Conservation (phyloP, 2,888 invertebrate genomes). For the Cantharis flavilabris region DNA sequence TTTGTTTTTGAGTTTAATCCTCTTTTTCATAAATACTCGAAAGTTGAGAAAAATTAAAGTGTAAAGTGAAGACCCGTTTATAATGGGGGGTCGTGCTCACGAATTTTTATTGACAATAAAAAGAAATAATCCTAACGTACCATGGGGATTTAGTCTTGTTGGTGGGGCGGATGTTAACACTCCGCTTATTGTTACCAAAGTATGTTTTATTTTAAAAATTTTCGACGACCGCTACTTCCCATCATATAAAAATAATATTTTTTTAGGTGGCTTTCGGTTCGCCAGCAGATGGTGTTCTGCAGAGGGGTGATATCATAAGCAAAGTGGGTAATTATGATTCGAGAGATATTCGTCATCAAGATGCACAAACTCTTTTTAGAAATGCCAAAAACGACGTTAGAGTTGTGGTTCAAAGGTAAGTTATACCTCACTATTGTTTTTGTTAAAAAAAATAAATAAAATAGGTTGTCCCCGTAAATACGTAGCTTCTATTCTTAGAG, state of each 20-base stretch:
- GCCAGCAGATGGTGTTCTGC: conserved; percentile 82
- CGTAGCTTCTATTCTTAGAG: not conserved
- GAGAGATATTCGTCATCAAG: conserved; percentile 84
- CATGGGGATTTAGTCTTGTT: conserved; percentile 87
- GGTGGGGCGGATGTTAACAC: conserved; percentile 86
- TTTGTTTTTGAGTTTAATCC: not conserved
- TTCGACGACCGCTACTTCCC: not conserved
- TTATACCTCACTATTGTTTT: not conserved
- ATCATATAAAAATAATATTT: conserved; percentile 1
- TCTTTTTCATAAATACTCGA: not conserved
- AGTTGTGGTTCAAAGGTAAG: conserved; percentile 81
- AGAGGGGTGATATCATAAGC: conserved; percentile 87
- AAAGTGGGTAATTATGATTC: conserved; percentile 91
- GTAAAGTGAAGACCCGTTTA: conserved; percentile 2
- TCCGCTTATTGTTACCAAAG: conserved; percentile 87
- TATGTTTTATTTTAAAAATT: conserved; percentile 56
- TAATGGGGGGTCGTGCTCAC: conserved; percentile 71
- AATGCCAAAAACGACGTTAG: conserved; percentile 79
- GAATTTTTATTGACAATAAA: conserved; percentile 76
- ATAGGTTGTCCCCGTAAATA: not conserved
- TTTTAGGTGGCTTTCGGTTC: conserved; percentile 83
- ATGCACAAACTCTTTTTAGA: conserved; percentile 86
- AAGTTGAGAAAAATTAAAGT: not conserved
- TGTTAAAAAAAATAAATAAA: conserved; percentile 7
- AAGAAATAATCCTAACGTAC: conserved; percentile 71